Evolutionary conservation across 2,888 invertebrate genomes (phyloP).

Genomic region (Acanthosepion lycidas): DNA sequence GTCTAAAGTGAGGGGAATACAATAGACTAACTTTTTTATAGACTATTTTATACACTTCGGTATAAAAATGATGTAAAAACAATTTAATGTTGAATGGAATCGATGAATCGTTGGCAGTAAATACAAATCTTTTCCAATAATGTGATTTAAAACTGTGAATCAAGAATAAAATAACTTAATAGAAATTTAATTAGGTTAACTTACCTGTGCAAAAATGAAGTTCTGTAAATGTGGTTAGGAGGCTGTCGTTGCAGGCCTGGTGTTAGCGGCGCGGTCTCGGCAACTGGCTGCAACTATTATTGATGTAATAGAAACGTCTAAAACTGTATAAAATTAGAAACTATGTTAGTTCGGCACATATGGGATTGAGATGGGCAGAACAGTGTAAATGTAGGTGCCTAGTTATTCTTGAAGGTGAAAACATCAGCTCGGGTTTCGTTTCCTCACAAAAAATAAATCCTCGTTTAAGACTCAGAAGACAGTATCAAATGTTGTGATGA

Average conservation of each 20-base stretch:
- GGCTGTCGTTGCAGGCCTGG: neutral
- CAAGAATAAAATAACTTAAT: too few relatives aligned
- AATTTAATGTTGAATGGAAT: too few relatives aligned
- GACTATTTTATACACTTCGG: too few relatives aligned
- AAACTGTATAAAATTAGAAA: neutral
- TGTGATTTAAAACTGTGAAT: too few relatives aligned
- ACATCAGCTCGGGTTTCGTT: neutral
- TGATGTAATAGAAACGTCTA: neutral
- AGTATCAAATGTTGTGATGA: neutral
- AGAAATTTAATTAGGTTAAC: neutral
- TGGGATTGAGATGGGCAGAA: neutral
- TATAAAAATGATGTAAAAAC: too few relatives aligned
- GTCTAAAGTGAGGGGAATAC: too few relatives aligned
- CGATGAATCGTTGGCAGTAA: too few relatives aligned
- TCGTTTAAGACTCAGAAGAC: too few relatives aligned
- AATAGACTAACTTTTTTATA: too few relatives aligned
- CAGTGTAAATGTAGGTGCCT: neutral
- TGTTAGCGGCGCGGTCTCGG: neutral
- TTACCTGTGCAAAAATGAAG: neutral
- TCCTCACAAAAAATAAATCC: neutral
- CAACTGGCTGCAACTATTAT: neutral
- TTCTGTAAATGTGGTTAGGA: neutral
- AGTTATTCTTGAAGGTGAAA: neutral
- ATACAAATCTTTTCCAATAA: too few relatives aligned
- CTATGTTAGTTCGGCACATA: neutral